Percentiles rank a stretch among this genome's conserved stretches.
These are phyloP conservation scores for Trematocara nigrifrons DNA, from an alignment of 2,113 vertebrate species.

Conservation along the genomic window DNA sequence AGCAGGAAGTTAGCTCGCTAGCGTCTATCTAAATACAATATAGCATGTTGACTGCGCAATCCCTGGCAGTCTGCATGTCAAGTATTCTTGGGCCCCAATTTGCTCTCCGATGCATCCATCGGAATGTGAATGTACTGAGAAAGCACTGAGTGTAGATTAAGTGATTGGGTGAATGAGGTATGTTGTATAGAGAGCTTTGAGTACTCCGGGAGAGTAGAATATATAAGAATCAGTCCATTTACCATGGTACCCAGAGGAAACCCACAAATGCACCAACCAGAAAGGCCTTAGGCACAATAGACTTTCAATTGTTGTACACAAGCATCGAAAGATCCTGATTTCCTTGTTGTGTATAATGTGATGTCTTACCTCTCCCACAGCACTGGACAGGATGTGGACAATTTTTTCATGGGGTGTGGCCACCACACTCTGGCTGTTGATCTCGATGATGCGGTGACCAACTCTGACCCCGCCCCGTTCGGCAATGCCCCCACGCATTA, in stretches of 20 bases:
- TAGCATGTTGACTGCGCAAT: not conserved
- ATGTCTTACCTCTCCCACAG: conserved; percentile 87
- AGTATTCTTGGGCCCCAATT: not conserved
- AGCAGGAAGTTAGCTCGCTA: too few species aligned
- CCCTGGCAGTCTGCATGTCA: not conserved
- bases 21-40: too few species aligned
- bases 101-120: fast-evolving
- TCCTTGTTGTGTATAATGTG: not conserved
- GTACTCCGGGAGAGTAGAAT: not conserved
- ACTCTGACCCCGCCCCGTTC: conserved; percentile 95
- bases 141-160: not conserved
- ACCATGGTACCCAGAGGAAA: not conserved
- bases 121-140: not conserved
- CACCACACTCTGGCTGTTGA: conserved; percentile 95
- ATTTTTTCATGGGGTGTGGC: conserved; percentile 96
- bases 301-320: not conserved
- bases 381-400: conserved; percentile 92
- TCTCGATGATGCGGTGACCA: conserved; percentile 96
- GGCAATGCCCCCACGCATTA: conserved; percentile 96
- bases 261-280: not conserved
- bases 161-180: not conserved
- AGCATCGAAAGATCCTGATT: not conserved
- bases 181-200: not conserved
- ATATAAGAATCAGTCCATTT: not conserved
- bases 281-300: not conserved